Evolutionary conservation across 2,113 vertebrate species (phyloP).

Genomic region (Tautogolabrus adspersus): DNA sequence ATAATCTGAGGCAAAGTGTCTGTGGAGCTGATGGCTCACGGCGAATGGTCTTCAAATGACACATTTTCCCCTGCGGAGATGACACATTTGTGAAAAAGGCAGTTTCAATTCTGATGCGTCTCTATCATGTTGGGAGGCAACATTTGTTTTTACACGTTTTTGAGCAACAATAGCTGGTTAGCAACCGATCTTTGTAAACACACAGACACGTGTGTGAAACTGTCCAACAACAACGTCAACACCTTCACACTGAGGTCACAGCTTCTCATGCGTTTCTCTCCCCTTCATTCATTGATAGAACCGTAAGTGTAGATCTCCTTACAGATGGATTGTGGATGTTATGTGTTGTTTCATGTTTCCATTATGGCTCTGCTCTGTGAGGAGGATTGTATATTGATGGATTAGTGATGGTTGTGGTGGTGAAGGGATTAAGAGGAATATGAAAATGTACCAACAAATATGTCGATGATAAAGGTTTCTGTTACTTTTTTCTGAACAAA

Average conservation of each 20-base stretch:
- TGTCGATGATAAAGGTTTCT: slow-evolving; percentile 9
- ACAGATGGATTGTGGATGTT: neutral
- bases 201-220: neutral
- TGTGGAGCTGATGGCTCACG: slow-evolving; percentile 73
- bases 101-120: neutral
- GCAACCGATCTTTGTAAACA: neutral
- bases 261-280: neutral
- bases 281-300: neutral
- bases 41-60: slow-evolving; percentile 41
- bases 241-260: neutral
- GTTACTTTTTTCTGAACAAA: neutral
- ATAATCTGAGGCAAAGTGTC: slow-evolving; percentile 71
- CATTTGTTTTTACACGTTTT: neutral
- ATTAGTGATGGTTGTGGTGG: slow-evolving; percentile 32
- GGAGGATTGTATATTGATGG: slow-evolving; percentile 36
- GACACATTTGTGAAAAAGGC: neutral
- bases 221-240: neutral
- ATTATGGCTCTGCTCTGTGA: slow-evolving; percentile 22
- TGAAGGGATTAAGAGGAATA: slow-evolving; percentile 57
- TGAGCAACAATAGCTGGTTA: neutral
- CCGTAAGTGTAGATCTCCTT: neutral
- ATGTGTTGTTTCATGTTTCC: neutral
- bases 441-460: slow-evolving; percentile 50
- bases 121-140: neutral
- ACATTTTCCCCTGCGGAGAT: slow-evolving; percentile 19